Conservation (phyloP, 2,888 invertebrate species). For the Drosophila colorata region DNA sequence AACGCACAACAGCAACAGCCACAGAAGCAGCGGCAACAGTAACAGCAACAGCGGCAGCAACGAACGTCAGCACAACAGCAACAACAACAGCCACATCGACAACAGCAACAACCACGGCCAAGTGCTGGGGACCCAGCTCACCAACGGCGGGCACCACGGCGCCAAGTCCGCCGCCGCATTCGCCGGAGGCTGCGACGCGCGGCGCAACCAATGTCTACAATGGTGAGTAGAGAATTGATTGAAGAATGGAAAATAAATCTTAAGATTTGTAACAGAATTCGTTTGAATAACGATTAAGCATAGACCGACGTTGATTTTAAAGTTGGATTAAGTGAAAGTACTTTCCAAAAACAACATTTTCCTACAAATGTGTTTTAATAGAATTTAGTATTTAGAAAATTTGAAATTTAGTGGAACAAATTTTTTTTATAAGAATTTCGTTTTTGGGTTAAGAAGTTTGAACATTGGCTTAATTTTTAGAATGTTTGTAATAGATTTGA, state of each 20-base stretch:
- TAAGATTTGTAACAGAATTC: too few species aligned
- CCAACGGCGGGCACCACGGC: conserved; percentile 92
- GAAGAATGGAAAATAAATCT: neutral
- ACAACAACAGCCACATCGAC: conserved; percentile 55
- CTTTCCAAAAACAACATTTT: too few species aligned
- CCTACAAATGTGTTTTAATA: too few species aligned
- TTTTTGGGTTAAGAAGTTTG: too few species aligned
- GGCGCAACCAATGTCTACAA: conserved; percentile 90
- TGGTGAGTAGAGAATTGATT: conserved; percentile 86
- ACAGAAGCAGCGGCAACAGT: conserved; percentile 31
- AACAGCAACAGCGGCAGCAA: conserved; percentile 42
- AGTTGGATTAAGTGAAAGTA: too few species aligned
- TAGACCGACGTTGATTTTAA: too few species aligned
- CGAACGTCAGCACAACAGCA: conserved; percentile 62
- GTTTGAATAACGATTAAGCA: too few species aligned
- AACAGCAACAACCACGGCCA: conserved; percentile 84
- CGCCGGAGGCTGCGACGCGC: conserved; percentile 87
- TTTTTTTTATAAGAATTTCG: too few species aligned
- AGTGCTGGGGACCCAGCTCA: conserved; percentile 91
- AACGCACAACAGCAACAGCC: conserved; percentile 64
- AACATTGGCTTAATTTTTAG: too few species aligned
- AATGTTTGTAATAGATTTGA: neutral
- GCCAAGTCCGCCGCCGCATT: conserved; percentile 90
- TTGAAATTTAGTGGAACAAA: too few species aligned
- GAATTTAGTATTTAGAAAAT: too few species aligned